These are phyloP conservation scores for Scaptomyza cyrtandrae DNA, from an alignment of 2,888 invertebrate genomes.

Conservation along the genomic window DNA sequence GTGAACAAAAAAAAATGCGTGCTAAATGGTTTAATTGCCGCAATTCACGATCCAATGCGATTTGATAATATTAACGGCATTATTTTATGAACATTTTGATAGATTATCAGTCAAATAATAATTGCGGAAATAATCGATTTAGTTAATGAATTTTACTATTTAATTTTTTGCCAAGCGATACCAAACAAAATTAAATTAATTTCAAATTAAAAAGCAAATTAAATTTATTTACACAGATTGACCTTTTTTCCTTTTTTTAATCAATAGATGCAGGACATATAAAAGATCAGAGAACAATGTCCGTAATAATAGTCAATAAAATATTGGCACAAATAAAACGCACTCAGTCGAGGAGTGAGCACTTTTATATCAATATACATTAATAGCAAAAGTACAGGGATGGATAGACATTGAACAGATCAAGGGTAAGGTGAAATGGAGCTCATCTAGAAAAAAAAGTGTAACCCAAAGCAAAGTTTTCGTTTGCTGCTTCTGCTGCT, in stretches of 20 bases:
- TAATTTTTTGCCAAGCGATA: too few species aligned
- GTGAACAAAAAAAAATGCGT: conserved; percentile 54
- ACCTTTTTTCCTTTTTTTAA: too few species aligned
- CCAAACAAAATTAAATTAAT: too few species aligned
- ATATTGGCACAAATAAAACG: conserved; percentile 31
- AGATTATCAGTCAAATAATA: conserved; percentile 24
- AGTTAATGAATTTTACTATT: too few species aligned
- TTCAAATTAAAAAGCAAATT: too few species aligned
- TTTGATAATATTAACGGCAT: too few species aligned
- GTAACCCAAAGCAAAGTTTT: conserved; percentile 54
- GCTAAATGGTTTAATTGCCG: conserved; percentile 71
- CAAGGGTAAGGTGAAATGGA: background rate
- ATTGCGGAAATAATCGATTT: background rate
- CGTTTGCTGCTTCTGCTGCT: conserved; percentile 47
- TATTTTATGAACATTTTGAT: conserved; percentile 22
- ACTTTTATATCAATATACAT: too few species aligned
- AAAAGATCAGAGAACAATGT: too few species aligned
- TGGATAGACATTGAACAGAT: conserved; percentile 6
- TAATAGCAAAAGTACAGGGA: conserved; percentile 25
- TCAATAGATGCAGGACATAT: too few species aligned
- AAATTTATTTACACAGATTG: too few species aligned
- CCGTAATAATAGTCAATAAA: too few species aligned
- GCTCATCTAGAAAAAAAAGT: conserved; percentile 28
- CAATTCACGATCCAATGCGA: conserved; percentile 54
- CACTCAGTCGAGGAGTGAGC: too few species aligned